These are phyloP conservation scores for Urocyon cinereoargenteus DNA, from an alignment of 2,797 vertebrate genomes.

Conservation along the genomic window DNA sequence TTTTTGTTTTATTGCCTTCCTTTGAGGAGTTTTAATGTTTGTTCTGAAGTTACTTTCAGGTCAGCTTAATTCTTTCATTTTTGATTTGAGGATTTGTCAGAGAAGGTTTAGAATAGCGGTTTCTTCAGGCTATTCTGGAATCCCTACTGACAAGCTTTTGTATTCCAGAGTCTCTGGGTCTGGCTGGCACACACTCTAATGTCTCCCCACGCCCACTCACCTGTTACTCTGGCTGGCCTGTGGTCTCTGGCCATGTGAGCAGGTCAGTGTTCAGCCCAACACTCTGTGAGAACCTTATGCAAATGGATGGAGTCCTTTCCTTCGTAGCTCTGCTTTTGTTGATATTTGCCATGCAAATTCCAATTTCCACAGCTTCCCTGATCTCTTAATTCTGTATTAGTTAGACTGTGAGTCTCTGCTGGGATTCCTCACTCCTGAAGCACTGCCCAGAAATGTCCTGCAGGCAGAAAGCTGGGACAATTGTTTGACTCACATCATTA, in stretches of 20 bases:
- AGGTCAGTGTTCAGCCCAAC: background rate
- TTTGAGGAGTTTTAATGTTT: background rate
- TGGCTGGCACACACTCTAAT: background rate
- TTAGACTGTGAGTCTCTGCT: background rate
- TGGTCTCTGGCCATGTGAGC: background rate
- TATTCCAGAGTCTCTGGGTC: background rate
- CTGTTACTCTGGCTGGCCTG: no score
- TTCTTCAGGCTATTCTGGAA: background rate
- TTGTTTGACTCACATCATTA: background rate
- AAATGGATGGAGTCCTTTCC: background rate
- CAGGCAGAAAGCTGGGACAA: background rate
- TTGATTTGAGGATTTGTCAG: background rate
- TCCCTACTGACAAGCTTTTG: background rate
- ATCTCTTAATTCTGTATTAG: background rate
- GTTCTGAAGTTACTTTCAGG: background rate
- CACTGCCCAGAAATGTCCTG: background rate
- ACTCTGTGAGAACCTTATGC: background rate
- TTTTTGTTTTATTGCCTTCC: background rate
- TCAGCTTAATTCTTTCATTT: background rate
- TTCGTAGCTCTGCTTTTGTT: background rate
- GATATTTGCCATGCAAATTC: background rate
- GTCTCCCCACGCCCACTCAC: no score
- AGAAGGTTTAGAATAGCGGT: background rate
- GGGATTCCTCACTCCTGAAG: background rate
- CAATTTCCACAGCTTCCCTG: background rate